These are phyloP conservation scores for Oxyura jamaicensis DNA, from an alignment of 2,113 vertebrate genomes.

Conservation along the genomic window DNA sequence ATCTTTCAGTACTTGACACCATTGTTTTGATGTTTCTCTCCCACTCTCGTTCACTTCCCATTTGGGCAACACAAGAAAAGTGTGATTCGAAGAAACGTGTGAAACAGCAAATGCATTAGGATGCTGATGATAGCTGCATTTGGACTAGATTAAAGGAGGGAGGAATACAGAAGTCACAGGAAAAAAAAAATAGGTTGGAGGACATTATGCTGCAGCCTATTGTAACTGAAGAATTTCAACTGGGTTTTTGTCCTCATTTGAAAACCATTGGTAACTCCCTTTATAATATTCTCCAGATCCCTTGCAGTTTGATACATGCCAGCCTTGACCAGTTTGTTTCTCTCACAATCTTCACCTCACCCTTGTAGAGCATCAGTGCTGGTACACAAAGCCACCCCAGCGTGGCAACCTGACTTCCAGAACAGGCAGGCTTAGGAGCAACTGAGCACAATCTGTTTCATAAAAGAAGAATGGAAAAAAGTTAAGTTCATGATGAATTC, in stretches of 20 bases:
- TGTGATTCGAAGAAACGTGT: not conserved
- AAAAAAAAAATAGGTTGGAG: not conserved
- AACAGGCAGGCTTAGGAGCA: not conserved
- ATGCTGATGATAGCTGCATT: not conserved
- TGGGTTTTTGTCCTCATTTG: not conserved
- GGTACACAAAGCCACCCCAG: not conserved
- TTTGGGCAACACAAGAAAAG: not conserved
- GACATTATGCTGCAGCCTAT: not conserved
- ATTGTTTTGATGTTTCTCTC: not conserved
- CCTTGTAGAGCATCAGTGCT: not conserved
- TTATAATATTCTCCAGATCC: not conserved
- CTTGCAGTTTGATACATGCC: not conserved
- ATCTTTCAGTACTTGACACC: not conserved
- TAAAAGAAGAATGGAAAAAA: not conserved
- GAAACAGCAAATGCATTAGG: not conserved
- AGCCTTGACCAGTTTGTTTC: not conserved
- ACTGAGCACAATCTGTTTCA: not conserved
- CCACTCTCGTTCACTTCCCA: not conserved
- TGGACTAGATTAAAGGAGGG: not conserved
- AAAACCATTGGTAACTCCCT: not conserved
- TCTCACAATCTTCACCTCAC: accelerated
- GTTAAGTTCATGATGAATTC: not conserved
- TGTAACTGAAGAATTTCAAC: not conserved
- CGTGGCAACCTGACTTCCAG: not conserved
- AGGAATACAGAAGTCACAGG: not conserved